Evolutionary conservation across 2,888 invertebrate species (phyloP).

Genomic region (Galeopsomyia nigrocyanea): DNA sequence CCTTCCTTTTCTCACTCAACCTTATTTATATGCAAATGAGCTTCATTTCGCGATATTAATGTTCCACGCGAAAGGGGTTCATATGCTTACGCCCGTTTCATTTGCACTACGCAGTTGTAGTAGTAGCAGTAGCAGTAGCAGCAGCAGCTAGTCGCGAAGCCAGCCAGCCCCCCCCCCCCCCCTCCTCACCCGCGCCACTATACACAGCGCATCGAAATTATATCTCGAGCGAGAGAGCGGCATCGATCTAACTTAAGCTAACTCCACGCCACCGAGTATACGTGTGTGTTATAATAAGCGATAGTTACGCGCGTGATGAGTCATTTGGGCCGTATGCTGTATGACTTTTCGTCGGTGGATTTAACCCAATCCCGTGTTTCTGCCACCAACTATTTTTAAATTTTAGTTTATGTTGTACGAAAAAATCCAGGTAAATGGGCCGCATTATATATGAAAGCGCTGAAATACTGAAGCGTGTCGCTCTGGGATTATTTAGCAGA

Average conservation of each 20-base stretch:
- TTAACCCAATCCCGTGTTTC: conserved; percentile 1
- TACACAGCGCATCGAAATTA: conserved; percentile 30
- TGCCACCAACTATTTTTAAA: too few relatives aligned
- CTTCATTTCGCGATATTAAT: conserved; percentile 92
- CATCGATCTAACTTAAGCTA: conserved; percentile 37
- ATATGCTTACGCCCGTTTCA: conserved; percentile 64
- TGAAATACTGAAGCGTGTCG: not conserved
- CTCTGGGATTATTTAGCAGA: not conserved
- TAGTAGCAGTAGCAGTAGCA: too few relatives aligned
- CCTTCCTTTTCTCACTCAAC: conserved; percentile 67
- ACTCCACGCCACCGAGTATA: not conserved
- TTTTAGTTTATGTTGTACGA: too few relatives aligned
- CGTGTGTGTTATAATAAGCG: not conserved
- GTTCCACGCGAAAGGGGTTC: conserved; percentile 71
- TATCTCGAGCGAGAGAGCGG: conserved; percentile 13
- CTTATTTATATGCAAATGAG: conserved; percentile 93
- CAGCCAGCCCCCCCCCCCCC: conserved; percentile 3
- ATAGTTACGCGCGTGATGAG: not conserved
- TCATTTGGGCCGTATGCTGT: not conserved
- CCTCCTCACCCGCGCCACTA: not conserved
- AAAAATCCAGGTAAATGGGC: too few relatives aligned
- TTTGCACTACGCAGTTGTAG: conserved; percentile 44
- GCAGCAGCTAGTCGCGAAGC: not conserved
- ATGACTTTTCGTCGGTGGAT: conserved; percentile 9
- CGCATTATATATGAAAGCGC: not conserved